Evolutionary conservation across 2,888 invertebrate genomes (phyloP).

Genomic region (Torymus aiolomorphi): DNA sequence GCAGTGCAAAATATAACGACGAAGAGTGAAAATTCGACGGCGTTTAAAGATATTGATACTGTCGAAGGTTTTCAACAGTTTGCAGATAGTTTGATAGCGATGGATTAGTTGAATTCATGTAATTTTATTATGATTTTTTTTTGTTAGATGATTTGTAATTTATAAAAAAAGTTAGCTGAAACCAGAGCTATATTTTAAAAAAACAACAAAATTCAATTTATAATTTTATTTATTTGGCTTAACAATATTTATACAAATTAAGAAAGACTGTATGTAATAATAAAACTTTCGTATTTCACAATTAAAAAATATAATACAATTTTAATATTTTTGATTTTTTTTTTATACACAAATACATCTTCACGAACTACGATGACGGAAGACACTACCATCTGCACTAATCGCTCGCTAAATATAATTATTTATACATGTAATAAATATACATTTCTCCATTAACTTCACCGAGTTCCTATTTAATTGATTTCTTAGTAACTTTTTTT

Average conservation of each 20-base stretch:
- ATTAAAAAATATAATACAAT: conserved; percentile 54
- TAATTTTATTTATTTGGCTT: conserved; percentile 7
- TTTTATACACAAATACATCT: conserved; percentile 48
- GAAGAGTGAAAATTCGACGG: not conserved
- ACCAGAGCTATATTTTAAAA: no score
- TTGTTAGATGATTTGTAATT: not conserved
- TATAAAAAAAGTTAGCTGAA: no score
- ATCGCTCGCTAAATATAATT: conserved; percentile 31
- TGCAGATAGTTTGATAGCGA: conserved; percentile 64
- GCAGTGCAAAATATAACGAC: conserved; percentile 23
- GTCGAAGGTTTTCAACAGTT: conserved; percentile 68
- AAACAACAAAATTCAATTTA: no score
- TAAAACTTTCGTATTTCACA: conserved; percentile 56
- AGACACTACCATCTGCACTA: conserved; percentile 19
- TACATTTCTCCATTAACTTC: conserved; percentile 33
- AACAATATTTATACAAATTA: conserved; percentile 15
- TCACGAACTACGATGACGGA: conserved; percentile 9
- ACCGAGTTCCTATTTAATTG: not conserved
- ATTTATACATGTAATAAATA: conserved; percentile 53
- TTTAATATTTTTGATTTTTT: conserved; percentile 42
- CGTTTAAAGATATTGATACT: conserved; percentile 64
- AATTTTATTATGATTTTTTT: not conserved
- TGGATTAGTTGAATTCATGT: conserved; percentile 57
- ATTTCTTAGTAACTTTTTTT: conserved; percentile 39
- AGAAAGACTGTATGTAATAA: conserved; percentile 42